phyloP scores from a whole-genome alignment of 2,888 invertebrate genomes.

The Cerastoderma edule region DNA sequence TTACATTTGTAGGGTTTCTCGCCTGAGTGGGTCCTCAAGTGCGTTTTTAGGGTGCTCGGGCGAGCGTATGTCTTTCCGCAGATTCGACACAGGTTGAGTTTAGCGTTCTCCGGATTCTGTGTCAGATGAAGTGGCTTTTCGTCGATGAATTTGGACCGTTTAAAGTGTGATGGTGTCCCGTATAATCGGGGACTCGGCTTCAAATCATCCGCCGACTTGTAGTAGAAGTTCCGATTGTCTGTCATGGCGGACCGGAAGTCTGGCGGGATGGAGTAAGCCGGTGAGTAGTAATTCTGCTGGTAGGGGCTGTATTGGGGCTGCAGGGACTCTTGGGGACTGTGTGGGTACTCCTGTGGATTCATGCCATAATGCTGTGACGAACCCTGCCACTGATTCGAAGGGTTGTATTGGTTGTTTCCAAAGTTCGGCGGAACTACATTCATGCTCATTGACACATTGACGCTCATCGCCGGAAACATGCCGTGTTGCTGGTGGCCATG shows the following conservation, averaged over 20 bases:
- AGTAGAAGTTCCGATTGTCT: slow-evolving; percentile 69
- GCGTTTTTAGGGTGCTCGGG: slow-evolving; percentile 98
- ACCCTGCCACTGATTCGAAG: slow-evolving; percentile 67
- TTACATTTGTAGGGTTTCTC: slow-evolving; percentile 91
- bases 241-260: slow-evolving; percentile 68
- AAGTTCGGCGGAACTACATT: slow-evolving; percentile 88
- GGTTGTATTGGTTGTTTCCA: slow-evolving; percentile 66
- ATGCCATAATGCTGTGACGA: slow-evolving; percentile 56
- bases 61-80: slow-evolving; percentile 98
- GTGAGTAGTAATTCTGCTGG: slow-evolving; percentile 61
- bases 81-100: slow-evolving; percentile 92
- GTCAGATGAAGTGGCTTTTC: slow-evolving; percentile 58
- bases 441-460: slow-evolving; percentile 99
- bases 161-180: slow-evolving; percentile 65
- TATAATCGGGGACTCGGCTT: slow-evolving; percentile 66
- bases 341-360: slow-evolving; percentile 58
- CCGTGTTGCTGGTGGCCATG: slow-evolving; percentile 57
- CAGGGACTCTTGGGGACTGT: slow-evolving; percentile 65
- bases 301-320: slow-evolving; percentile 65
- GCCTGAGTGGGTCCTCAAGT: slow-evolving; percentile 97
- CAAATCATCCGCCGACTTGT: slow-evolving; percentile 73
- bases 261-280: slow-evolving; percentile 68
- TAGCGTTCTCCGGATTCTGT: slow-evolving; percentile 60
- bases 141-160: slow-evolving; percentile 69
- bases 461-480: slow-evolving; percentile 95